Evolutionary conservation across 1,140 invertebrate species (phyloP).

Genomic region (Papilio dardanus): DNA sequence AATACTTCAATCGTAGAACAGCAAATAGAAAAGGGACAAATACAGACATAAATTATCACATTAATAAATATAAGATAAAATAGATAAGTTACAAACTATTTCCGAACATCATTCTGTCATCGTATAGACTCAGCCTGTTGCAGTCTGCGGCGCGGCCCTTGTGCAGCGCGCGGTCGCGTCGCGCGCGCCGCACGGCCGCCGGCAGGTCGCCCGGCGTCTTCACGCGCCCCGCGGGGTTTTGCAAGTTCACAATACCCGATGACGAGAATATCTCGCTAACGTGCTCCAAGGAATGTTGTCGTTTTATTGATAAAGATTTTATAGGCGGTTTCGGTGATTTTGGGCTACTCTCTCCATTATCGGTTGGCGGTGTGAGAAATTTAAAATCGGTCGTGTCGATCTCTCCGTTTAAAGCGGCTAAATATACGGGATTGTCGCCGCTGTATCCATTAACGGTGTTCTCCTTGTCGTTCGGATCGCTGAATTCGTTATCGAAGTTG

Average conservation of each 20-base stretch:
- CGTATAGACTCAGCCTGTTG: conserved; percentile 91
- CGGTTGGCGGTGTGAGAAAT: conserved; percentile 37
- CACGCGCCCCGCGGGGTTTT: conserved; percentile 88
- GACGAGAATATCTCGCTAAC: conserved; percentile 87
- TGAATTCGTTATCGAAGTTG: conserved; percentile 75
- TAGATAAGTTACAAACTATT: conserved; percentile 71
- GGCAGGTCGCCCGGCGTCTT: conserved; percentile 93
- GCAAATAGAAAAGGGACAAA: conserved; percentile 15
- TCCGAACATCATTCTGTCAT: conserved; percentile 92
- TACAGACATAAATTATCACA: conserved; percentile 30
- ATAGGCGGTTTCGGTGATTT: conserved; percentile 64
- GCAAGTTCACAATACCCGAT: conserved; percentile 84
- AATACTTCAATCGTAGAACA: conserved; percentile 22
- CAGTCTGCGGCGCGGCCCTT: conserved; percentile 73
- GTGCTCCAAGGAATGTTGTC: conserved; percentile 86
- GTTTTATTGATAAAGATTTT: conserved; percentile 70
- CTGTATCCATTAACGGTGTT: conserved; percentile 69
- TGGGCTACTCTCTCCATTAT: conserved; percentile 40
- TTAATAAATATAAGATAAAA: conserved; percentile 35
- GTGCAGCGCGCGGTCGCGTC: conserved; percentile 79
- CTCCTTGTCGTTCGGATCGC: conserved; percentile 74
- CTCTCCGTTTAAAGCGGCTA: conserved; percentile 72
- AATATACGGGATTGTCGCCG: conserved; percentile 74
- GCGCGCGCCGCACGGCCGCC: conserved; percentile 86
- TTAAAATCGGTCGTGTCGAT: conserved; percentile 61